A percentile compares a stretch with the other conserved stretches of the same genome.
Conservation (phyloP, 2,113 vertebrate species). For the Pycnonotus jocosus region DNA sequence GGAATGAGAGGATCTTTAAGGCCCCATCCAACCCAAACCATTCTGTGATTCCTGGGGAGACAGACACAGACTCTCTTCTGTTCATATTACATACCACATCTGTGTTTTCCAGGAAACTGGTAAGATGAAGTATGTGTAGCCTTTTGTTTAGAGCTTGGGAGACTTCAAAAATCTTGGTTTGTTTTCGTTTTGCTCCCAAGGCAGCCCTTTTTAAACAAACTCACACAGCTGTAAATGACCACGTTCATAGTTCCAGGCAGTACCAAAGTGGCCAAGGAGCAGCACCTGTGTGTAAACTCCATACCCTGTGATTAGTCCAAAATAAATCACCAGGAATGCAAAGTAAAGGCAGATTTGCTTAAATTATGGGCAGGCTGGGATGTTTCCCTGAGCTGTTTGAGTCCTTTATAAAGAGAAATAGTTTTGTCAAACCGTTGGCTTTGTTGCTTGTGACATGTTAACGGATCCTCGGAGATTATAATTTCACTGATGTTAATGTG, state of each 20-base stretch:
- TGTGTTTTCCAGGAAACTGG: background rate
- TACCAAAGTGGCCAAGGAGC: background rate
- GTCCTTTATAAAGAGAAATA: background rate
- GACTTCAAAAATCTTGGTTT: background rate
- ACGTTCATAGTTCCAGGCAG: background rate
- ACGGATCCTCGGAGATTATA: background rate
- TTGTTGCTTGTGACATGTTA: background rate
- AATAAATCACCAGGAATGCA: background rate
- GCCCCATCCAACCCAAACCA: background rate
- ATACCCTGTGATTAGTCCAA: background rate
- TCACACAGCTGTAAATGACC: background rate
- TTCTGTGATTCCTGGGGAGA: background rate
- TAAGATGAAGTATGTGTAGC: background rate
- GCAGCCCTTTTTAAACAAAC: background rate
- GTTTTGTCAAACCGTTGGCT: accelerated
- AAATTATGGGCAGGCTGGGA: background rate
- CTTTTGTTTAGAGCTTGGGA: background rate
- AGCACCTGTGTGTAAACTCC: background rate
- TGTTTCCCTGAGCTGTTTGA: background rate
- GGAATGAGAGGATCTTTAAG: background rate
- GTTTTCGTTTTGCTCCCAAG: background rate
- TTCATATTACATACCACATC: background rate
- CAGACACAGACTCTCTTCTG: background rate
- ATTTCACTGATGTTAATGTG: background rate
- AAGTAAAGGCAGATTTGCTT: background rate